Conservation (phyloP, 1,140 invertebrate species). For the Bemisia tabaci region DNA sequence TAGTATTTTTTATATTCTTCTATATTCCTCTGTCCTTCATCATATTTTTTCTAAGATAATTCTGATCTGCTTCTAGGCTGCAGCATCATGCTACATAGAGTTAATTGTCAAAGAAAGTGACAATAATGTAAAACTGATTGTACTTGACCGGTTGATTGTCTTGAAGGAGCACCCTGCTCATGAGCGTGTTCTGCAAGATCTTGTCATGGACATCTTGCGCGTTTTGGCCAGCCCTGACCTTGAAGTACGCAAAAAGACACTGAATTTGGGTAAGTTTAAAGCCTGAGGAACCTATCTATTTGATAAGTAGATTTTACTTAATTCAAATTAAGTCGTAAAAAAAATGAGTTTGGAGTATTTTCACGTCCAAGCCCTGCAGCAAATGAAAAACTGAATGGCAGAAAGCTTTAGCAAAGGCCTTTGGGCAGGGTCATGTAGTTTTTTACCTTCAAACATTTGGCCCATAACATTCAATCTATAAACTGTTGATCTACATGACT, state of each 20-base stretch:
- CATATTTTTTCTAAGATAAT: background rate
- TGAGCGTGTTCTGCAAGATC: constrained; percentile 86
- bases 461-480: too few species aligned
- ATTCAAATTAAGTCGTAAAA: too few species aligned
- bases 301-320: too few species aligned
- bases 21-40: background rate
- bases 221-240: constrained; percentile 88
- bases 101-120: constrained; percentile 98
- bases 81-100: constrained; percentile 95
- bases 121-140: constrained; percentile 99
- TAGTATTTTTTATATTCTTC: background rate
- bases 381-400: too few species aligned
- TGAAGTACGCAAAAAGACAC: constrained; percentile 83
- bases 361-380: too few species aligned
- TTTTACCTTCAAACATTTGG: too few species aligned
- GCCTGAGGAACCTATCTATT: too few species aligned
- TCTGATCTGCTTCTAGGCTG: constrained; percentile 48
- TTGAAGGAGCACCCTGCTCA: constrained; percentile 75
- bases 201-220: constrained; percentile 96
- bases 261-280: constrained; percentile 44
- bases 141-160: constrained; percentile 83
- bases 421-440: too few species aligned
- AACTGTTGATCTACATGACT: too few species aligned
- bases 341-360: too few species aligned
- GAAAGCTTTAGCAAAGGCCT: too few species aligned